Evolutionary conservation across 2,797 vertebrate species (phyloP).

Genomic region (Jordanella pulchra): DNA sequence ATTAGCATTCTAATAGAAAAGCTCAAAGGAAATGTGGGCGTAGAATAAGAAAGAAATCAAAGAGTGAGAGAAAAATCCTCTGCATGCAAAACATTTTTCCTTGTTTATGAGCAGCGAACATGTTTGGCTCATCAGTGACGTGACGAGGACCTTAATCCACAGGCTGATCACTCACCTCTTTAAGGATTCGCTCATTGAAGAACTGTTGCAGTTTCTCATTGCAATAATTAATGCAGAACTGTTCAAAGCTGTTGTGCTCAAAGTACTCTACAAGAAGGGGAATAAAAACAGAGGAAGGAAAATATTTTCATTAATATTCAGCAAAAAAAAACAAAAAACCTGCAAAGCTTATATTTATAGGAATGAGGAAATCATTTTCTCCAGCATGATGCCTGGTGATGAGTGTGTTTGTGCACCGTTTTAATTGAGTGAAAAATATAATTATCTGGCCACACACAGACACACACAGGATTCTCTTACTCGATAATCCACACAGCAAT

Average conservation of each 20-base stretch:
- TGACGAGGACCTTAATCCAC: conserved; percentile 24
- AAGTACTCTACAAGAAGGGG: conserved; percentile 90
- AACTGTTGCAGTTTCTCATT: conserved; percentile 99
- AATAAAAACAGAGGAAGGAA: conserved; percentile 35
- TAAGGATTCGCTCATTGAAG: conserved; percentile 99
- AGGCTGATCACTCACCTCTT: conserved; percentile 85
- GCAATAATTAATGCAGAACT: conserved; percentile 99
- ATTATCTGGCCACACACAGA: too few relatives aligned
- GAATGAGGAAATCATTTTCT: conserved; percentile 40
- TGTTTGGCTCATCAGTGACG: conserved; percentile 39
- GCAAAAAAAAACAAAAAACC: conserved; percentile 34
- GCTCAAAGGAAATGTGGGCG: conserved; percentile 27
- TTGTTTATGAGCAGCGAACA: conserved; percentile 22
- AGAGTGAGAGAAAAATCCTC: conserved; percentile 18
- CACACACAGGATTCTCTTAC: conserved; percentile 26
- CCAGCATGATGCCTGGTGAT: conserved; percentile 30
- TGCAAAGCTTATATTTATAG: conserved; percentile 47
- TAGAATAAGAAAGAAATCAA: conserved; percentile 26
- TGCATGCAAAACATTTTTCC: conserved; percentile 23
- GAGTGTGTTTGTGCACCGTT: conserved; percentile 20
- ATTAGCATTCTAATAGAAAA: conserved; percentile 68
- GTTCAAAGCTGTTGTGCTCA: conserved; percentile 99
- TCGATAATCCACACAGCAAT: conserved; percentile 13
- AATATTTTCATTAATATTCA: conserved; percentile 46
- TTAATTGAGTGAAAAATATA: conserved; percentile 26